Conservation (phyloP, 1,140 invertebrate genomes). For the Lordiphosa mommai region DNA sequence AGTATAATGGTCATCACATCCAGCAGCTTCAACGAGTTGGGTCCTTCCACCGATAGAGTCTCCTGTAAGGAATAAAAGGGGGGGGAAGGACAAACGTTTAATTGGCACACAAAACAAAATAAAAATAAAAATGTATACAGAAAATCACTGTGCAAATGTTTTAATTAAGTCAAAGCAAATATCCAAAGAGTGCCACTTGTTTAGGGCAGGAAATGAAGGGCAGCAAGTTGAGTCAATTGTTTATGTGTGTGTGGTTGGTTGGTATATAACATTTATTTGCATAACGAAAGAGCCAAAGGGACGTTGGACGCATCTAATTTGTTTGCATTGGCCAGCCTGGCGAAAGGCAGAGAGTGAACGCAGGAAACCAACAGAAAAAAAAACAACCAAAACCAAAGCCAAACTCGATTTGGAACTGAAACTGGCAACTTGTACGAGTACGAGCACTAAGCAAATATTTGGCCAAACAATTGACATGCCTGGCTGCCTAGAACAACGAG, state of each 20-base stretch:
- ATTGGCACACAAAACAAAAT: slow-evolving; percentile 56
- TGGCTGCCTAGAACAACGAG: slow-evolving; percentile 55
- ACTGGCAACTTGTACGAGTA: slow-evolving; percentile 62
- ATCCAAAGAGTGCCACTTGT: slow-evolving; percentile 68
- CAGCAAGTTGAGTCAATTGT: slow-evolving; percentile 32
- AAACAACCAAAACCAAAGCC: slow-evolving; percentile 14
- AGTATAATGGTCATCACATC: slow-evolving; percentile 92
- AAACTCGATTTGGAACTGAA: slow-evolving; percentile 54
- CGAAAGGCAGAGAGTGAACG: slow-evolving; percentile 10
- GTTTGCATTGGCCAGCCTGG: slow-evolving; percentile 57
- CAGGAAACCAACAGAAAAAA: slow-evolving; percentile 4
- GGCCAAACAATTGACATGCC: slow-evolving; percentile 73
- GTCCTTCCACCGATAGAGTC: slow-evolving; percentile 89
- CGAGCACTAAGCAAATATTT: slow-evolving; percentile 69
- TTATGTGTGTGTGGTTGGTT: slow-evolving; percentile 24
- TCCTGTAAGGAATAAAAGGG: slow-evolving; percentile 85
- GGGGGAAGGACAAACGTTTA: slow-evolving; percentile 30
- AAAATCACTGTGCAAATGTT: slow-evolving; percentile 74
- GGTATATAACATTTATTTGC: slow-evolving; percentile 51
- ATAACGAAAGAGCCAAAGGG: slow-evolving; percentile 47
- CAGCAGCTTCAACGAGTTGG: slow-evolving; percentile 92
- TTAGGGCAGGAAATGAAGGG: slow-evolving; percentile 66
- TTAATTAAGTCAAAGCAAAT: slow-evolving; percentile 78
- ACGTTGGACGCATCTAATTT: slow-evolving; percentile 54
- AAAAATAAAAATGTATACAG: slow-evolving; percentile 22